Evolutionary conservation across 2,888 invertebrate genomes (phyloP), one percentile per base, ranked within the genome.

Genomic region (Rhingia rostrata): DNA sequence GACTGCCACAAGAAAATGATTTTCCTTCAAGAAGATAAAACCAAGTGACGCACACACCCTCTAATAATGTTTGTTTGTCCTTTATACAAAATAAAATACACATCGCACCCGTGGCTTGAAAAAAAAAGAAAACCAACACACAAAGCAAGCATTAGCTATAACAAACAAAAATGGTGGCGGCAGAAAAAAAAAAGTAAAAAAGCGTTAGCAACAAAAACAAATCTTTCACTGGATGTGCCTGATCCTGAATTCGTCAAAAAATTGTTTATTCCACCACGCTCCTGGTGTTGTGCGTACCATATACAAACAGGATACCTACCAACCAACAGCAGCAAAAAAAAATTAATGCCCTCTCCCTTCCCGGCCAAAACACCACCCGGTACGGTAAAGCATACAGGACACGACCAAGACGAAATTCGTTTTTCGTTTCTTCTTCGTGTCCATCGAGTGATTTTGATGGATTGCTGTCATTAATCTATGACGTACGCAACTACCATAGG

Each of bases 401-500:
- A 82, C 63, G 33, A 80, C 75, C 72, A 80, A 81, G 77, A 69
- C 79, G 81, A 84, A 86, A 74, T 86, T 88, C 86, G 86, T 86
- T 87, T 87, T 86, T 86, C 86, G 87, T 79, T 80, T 75, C 82
- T 88, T 90, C 90, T 90, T 90, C 90, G 90, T 91, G 91, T 91
- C 91, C 91, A 91, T 91, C 91, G 91, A 90, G 90, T 91, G 90
- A 91, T 91, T 89, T 91, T 91, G 90, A 91, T 90, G 90, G 88
- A 91, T 91, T 89, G 90, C 88, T 88, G 89, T 89, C 92, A 92
- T 92, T 92, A 92, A 92, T 92, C 92, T 92, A 91, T 91, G 91
- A 91, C 92, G 91, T 91, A 90, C 91, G 90, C 91, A 91, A 90
- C 91, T 92, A 89, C 89, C 90, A 88, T 87, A 87, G 87, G 87